A percentile compares a stretch with the other conserved stretches of the same genome.
Evolutionary conservation across 2,113 vertebrate genomes (phyloP).

Genomic region (Syrrhaptes paradoxus): DNA sequence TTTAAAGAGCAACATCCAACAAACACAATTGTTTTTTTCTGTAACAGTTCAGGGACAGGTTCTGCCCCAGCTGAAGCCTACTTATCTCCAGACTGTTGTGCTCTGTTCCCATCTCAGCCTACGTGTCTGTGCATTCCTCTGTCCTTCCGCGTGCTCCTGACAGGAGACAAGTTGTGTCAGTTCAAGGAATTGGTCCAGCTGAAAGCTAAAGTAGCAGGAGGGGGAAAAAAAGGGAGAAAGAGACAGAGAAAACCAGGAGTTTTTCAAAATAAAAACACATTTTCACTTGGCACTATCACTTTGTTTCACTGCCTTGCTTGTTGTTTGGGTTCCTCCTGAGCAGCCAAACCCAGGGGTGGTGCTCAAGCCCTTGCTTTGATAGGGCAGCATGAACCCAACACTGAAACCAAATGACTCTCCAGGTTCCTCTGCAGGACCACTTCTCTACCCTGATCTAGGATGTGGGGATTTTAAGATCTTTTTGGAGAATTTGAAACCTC

Average conservation of each 20-base stretch:
- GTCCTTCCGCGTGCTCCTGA: not conserved
- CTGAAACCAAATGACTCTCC: not conserved
- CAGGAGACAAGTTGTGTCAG: not conserved
- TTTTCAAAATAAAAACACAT: not conserved
- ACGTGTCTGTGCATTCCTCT: not conserved
- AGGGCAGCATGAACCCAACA: not conserved
- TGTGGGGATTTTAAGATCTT: not conserved
- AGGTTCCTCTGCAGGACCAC: not conserved
- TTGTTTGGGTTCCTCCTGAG: not conserved
- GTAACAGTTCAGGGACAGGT: not conserved
- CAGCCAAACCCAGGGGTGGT: not conserved
- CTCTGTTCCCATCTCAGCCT: not conserved
- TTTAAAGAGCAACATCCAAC: rapidly evolving
- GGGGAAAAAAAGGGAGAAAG: rapidly evolving
- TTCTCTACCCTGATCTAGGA: not conserved
- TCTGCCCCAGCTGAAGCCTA: not conserved
- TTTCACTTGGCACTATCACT: not conserved
- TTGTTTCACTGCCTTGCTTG: not conserved
- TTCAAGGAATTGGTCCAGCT: not conserved
- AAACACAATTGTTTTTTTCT: not conserved
- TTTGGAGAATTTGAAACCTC: not conserved
- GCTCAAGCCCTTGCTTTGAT: not conserved
- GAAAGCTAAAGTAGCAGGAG: not conserved
- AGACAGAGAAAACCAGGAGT: not conserved
- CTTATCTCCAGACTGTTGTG: not conserved